These are phyloP conservation scores for Chloropsis hardwickii DNA, from an alignment of 2,113 vertebrate species.

Conservation along the genomic window DNA sequence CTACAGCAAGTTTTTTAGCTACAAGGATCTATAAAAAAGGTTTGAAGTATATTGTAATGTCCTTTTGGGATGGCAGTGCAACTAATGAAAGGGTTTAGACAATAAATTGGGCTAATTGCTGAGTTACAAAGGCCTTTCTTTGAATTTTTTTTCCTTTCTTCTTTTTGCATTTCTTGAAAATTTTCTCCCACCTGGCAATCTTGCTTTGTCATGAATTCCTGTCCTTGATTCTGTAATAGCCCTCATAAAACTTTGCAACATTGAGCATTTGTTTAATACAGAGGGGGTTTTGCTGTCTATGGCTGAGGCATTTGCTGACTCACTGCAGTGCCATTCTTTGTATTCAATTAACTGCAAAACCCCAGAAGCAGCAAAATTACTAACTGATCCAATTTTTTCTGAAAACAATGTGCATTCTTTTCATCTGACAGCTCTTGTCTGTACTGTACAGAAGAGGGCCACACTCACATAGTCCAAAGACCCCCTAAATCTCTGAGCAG, in stretches of 20 bases:
- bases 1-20: background rate
- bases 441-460: background rate
- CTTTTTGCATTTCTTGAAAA: background rate
- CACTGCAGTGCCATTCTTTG: background rate
- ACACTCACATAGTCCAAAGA: background rate
- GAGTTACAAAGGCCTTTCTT: background rate
- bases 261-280: background rate
- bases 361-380: background rate
- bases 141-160: background rate
- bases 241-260: background rate
- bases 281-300: background rate
- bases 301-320: conserved; percentile 9
- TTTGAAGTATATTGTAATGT: background rate
- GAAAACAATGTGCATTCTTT: background rate
- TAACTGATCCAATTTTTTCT: background rate
- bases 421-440: background rate
- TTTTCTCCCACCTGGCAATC: background rate
- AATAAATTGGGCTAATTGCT: background rate
- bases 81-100: background rate
- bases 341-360: background rate
- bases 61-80: background rate
- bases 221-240: background rate
- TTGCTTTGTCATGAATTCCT: background rate
- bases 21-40: background rate
- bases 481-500: background rate